These are phyloP conservation scores for Coregonus suidteri DNA, from an alignment of 2,797 vertebrate genomes.

Conservation along the genomic window DNA sequence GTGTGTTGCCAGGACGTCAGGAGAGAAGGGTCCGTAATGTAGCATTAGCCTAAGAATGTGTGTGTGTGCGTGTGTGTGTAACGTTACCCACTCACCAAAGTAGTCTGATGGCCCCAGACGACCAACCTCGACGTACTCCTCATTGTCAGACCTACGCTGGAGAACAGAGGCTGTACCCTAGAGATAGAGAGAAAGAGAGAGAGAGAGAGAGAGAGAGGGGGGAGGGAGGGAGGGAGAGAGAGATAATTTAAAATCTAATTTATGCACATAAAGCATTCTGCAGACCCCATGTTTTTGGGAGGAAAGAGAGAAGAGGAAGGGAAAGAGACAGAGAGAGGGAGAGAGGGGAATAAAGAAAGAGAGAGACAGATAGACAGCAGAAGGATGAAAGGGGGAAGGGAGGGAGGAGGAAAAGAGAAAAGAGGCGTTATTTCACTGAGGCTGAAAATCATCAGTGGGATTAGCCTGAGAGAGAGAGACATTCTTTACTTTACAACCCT, in stretches of 20 bases:
- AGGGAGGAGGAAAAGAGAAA: neutral
- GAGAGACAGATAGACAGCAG: neutral
- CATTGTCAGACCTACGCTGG: slow-evolving; percentile 92
- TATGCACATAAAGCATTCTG: neutral
- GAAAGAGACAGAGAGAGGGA: neutral
- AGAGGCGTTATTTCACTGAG: slow-evolving; percentile 44
- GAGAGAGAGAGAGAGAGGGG: neutral
- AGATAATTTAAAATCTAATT: neutral
- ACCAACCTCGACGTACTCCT: slow-evolving; percentile 94
- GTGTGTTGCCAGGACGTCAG: neutral
- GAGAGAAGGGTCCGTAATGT: neutral
- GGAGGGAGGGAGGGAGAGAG: neutral
- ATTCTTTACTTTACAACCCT: slow-evolving; percentile 69
- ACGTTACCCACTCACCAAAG: slow-evolving; percentile 84
- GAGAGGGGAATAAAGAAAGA: neutral
- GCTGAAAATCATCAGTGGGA: slow-evolving; percentile 66
- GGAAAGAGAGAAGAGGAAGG: neutral
- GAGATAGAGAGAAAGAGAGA: slow-evolving; percentile 16
- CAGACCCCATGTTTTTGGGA: neutral
- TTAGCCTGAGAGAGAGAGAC: slow-evolving; percentile 59
- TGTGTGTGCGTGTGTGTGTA: neutral
- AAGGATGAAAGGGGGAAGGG: neutral
- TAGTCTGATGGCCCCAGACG: slow-evolving; percentile 95
- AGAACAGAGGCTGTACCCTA: slow-evolving; percentile 95
- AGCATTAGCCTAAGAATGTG: neutral